Evolutionary conservation across 2,888 invertebrate genomes (phyloP).

Genomic region (Bhutanitis thaidina): DNA sequence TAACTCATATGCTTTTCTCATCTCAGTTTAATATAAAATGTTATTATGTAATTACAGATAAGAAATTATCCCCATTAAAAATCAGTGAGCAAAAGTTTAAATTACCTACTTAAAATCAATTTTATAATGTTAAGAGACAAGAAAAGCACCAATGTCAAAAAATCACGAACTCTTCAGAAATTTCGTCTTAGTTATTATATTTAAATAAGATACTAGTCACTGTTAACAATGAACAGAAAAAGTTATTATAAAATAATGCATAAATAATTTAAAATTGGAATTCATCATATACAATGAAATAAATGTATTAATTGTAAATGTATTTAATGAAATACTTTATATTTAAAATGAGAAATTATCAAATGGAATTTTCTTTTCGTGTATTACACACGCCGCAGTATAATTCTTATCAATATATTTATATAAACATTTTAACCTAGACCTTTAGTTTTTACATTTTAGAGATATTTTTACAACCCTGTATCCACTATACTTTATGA

Average conservation of each 20-base stretch:
- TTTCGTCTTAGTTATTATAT: neutral
- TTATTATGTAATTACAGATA: neutral
- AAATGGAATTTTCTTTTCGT: slow-evolving; percentile 53
- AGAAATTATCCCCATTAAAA: slow-evolving; percentile 1
- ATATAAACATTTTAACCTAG: slow-evolving; percentile 72
- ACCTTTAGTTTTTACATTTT: slow-evolving; percentile 65
- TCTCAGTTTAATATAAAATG: neutral
- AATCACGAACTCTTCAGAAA: neutral
- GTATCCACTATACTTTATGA: slow-evolving; percentile 77
- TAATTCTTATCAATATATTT: slow-evolving; percentile 69
- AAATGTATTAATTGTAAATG: too few species aligned
- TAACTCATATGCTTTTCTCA: neutral
- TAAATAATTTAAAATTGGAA: slow-evolving; percentile 22
- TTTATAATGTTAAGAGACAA: neutral
- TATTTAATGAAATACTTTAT: too few species aligned
- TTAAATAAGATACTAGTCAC: neutral
- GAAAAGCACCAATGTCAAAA: slow-evolving; percentile 11
- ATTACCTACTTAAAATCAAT: slow-evolving; percentile 4
- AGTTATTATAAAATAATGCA: neutral
- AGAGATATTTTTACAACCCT: slow-evolving; percentile 79
- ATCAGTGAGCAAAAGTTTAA: slow-evolving; percentile 8
- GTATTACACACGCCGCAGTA: slow-evolving; percentile 64
- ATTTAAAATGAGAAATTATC: slow-evolving; percentile 61
- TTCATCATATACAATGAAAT: slow-evolving; percentile 24
- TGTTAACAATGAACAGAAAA: slow-evolving; percentile 5